phyloP scores from a whole-genome alignment of 2,797 vertebrate genomes.

The Geotrypetes seraphini region DNA sequence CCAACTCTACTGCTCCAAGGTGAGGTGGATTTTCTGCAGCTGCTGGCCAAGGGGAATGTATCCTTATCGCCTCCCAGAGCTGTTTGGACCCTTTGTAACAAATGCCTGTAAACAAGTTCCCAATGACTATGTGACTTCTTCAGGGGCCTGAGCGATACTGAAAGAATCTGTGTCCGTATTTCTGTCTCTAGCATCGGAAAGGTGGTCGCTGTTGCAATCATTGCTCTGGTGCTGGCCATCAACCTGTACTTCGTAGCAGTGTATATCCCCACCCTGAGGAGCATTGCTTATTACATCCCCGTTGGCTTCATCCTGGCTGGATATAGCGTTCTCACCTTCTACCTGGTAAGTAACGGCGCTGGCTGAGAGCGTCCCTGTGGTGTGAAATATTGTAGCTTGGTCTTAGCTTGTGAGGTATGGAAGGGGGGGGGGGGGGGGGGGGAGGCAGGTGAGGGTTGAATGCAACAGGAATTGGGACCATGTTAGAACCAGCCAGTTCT shows the following conservation, averaged over 20 bases:
- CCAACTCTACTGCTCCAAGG: too few species aligned
- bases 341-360: slow-evolving; percentile 44
- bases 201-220: slow-evolving; percentile 35
- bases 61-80: too few species aligned
- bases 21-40: too few species aligned
- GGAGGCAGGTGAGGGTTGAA: too few species aligned
- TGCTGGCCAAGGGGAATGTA: too few species aligned
- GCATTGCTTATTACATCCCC: slow-evolving; percentile 32
- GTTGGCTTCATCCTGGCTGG: slow-evolving; percentile 21
- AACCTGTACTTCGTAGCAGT: slow-evolving; percentile 53
- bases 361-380: fast-evolving
- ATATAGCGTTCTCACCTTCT: slow-evolving; percentile 41
- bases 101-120: too few species aligned
- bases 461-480: not conserved
- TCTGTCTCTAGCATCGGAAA: slow-evolving; percentile 33
- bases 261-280: slow-evolving; percentile 31
- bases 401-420: too few species aligned
- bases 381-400: too few species aligned
- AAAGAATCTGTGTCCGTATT: too few species aligned
- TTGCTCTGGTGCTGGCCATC: slow-evolving; percentile 38
- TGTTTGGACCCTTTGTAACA: too few species aligned
- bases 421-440: not conserved
- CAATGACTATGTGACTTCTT: too few species aligned
- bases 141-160: too few species aligned
- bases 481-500: not conserved